Conservation (phyloP, 2,113 vertebrate genomes). For the Nothocercus julius region DNA sequence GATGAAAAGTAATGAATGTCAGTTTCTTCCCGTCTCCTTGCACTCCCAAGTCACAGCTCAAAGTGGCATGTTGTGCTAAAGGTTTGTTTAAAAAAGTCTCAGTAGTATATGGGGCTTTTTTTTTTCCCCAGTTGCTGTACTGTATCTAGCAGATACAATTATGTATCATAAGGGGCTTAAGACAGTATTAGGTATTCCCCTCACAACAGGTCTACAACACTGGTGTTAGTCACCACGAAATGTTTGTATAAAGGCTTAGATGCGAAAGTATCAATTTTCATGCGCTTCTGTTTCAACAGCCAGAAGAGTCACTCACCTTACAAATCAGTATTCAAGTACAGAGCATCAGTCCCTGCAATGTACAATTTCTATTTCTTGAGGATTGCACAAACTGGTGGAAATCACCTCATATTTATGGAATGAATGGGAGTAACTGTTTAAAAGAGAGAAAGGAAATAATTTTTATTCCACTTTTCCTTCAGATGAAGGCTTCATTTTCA, state of each 20-base stretch:
- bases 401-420: background rate
- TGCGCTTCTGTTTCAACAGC: background rate
- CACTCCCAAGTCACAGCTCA: background rate
- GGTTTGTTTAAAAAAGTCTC: accelerated
- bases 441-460: background rate
- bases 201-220: background rate
- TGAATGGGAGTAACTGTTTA: background rate
- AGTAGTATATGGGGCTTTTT: background rate
- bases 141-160: background rate
- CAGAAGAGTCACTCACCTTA: background rate
- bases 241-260: background rate
- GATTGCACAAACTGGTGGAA: background rate
- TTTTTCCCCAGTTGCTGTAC: background rate
- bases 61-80: background rate
- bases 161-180: background rate
- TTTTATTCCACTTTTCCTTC: background rate
- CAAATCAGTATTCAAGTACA: background rate
- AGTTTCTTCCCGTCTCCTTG: background rate
- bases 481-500: background rate
- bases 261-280: background rate
- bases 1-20: background rate
- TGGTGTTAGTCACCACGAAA: accelerated
- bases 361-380: background rate
- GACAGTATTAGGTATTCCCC: background rate
- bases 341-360: background rate